Evolutionary conservation across 2,888 invertebrate species (phyloP).

Genomic region (Cheilosia variabilis): DNA sequence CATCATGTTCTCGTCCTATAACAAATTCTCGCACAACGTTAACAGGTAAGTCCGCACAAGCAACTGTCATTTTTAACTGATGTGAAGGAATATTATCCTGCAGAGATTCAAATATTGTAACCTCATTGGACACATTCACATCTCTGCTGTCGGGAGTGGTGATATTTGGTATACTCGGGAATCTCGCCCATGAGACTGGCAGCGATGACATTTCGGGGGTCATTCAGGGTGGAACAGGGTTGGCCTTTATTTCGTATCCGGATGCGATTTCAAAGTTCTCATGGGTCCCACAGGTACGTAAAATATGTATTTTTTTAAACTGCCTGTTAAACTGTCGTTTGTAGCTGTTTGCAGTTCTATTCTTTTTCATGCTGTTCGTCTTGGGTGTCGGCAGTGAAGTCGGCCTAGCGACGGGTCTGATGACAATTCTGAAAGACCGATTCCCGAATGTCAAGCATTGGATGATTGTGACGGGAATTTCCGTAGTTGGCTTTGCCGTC

Average conservation of each 20-base stretch:
- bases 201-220: constrained; percentile 86
- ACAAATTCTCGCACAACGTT: constrained; percentile 86
- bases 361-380: constrained; percentile 86
- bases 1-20: constrained; percentile 87
- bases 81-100: constrained; percentile 2
- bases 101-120: constrained; percentile 92
- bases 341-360: constrained; percentile 85
- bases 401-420: constrained; percentile 83
- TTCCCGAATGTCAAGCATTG: constrained; percentile 83
- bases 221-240: constrained; percentile 89
- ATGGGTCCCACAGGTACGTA: constrained; percentile 84
- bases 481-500: constrained; percentile 84
- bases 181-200: constrained; percentile 88
- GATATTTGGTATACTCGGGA: constrained; percentile 93
- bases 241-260: constrained; percentile 91
- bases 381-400: constrained; percentile 85
- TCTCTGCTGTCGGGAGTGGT: constrained; percentile 92
- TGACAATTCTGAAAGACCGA: constrained; percentile 84
- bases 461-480: constrained; percentile 84
- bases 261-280: constrained; percentile 85
- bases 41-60: constrained; percentile 83
- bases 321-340: background rate
- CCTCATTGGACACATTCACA: constrained; percentile 92
- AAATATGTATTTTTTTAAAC: background rate
- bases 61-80: background rate